These are phyloP conservation scores for Phenacoccus solenopsis DNA, from an alignment of 1,140 invertebrate genomes.

Conservation along the genomic window DNA sequence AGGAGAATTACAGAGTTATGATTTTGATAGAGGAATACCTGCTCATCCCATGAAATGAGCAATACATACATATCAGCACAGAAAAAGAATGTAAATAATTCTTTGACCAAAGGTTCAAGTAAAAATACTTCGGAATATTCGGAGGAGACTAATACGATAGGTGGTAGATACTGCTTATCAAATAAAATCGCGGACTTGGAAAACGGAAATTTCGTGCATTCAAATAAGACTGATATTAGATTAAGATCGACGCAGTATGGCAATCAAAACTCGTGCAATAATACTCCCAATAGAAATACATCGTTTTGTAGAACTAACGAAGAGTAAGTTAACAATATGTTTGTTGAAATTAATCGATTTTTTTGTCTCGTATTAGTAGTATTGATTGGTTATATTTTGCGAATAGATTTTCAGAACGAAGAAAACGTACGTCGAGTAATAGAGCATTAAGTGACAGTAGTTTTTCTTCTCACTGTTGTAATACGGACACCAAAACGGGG, in stretches of 20 bases:
- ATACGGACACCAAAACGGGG: neutral
- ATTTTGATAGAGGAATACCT: neutral
- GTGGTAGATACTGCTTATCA: neutral
- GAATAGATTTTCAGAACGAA: neutral
- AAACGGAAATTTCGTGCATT: conserved; percentile 1
- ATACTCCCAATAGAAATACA: neutral
- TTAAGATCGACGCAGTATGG: neutral
- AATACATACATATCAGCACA: neutral
- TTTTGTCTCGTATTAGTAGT: neutral
- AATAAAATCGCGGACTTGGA: neutral
- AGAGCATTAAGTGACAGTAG: neutral
- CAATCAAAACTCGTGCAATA: conserved; percentile 5
- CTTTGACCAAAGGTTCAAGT: neutral
- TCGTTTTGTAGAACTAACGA: neutral
- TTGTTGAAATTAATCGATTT: neutral
- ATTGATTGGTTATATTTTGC: neutral
- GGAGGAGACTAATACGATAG: neutral
- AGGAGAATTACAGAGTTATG: neutral
- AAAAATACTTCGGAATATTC: neutral
- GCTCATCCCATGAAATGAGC: conserved; percentile 14
- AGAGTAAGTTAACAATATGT: neutral
- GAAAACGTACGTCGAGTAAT: neutral
- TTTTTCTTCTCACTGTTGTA: neutral
- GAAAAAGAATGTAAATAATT: conserved; percentile 12
- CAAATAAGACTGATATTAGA: neutral